Evolutionary conservation across 1,140 invertebrate species (phyloP).

Genomic region (Theocolax elegans): DNA sequence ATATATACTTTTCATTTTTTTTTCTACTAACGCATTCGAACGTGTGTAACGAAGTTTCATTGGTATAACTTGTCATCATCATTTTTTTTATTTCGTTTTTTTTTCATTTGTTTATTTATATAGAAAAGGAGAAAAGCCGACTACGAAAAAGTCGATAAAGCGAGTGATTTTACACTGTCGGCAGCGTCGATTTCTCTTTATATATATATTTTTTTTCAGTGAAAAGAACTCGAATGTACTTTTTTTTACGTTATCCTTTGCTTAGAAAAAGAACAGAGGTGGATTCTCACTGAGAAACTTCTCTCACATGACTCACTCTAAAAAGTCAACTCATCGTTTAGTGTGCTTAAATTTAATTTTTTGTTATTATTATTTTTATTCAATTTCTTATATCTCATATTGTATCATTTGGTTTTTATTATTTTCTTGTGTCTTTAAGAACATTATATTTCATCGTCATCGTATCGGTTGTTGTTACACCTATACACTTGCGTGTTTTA

Average conservation of each 20-base stretch:
- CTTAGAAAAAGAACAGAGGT: slow-evolving; percentile 30
- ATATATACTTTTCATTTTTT: slow-evolving; percentile 16
- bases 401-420: slow-evolving; percentile 32
- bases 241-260: slow-evolving; percentile 20
- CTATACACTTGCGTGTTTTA: slow-evolving; percentile 17
- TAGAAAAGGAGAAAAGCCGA: slow-evolving; percentile 35
- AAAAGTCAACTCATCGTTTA: slow-evolving; percentile 39
- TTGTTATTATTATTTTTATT: slow-evolving; percentile 46
- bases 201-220: slow-evolving; percentile 19
- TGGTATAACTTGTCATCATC: slow-evolving; percentile 18
- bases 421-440: slow-evolving; percentile 26
- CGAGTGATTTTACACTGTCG: slow-evolving; percentile 32
- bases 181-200: slow-evolving; percentile 19
- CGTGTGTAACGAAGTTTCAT: slow-evolving; percentile 7
- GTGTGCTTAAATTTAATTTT: no score
- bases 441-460: no score
- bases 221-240: slow-evolving; percentile 26
- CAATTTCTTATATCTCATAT: slow-evolving; percentile 41
- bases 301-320: slow-evolving; percentile 42
- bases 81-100: neutral
- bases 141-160: slow-evolving; percentile 28
- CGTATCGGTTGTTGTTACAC: no score
- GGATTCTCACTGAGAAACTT: slow-evolving; percentile 44
- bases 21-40: slow-evolving; percentile 12
- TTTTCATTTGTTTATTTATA: slow-evolving; percentile 20